Evolutionary conservation across 1,140 invertebrate genomes (phyloP).

Genomic region (Latrodectus geometricus): DNA sequence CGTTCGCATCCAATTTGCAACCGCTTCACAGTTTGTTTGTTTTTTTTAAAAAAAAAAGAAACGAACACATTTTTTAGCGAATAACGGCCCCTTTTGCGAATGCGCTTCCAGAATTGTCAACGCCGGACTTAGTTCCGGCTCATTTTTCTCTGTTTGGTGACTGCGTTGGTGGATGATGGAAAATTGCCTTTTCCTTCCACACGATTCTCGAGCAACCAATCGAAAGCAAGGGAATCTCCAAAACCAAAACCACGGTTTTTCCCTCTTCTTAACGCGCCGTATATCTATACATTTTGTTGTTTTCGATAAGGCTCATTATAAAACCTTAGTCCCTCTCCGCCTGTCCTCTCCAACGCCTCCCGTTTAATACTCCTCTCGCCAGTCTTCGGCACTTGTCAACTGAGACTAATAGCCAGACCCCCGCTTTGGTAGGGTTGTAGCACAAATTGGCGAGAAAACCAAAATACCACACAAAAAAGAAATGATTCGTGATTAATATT

Average conservation of each 20-base stretch:
- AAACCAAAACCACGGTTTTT: neutral
- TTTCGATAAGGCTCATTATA: conserved; percentile 60
- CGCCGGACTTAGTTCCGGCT: conserved; percentile 45
- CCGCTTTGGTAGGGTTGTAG: conserved; percentile 10
- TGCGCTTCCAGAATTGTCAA: conserved; percentile 26
- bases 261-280: neutral
- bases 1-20: neutral
- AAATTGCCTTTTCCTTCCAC: conserved; percentile 23
- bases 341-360: neutral
- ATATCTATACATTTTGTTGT: conserved; percentile 51
- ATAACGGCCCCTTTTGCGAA: neutral
- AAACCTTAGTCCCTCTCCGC: conserved; percentile 30
- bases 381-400: conserved; percentile 29
- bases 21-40: neutral
- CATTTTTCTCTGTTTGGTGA: conserved; percentile 47
- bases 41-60: too few species aligned
- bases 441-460: neutral
- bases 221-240: neutral
- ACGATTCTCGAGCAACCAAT: conserved; percentile 24
- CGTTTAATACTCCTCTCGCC: conserved; percentile 10
- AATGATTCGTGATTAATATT: neutral
- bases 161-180: conserved; percentile 13
- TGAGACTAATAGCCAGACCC: conserved; percentile 53
- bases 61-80: neutral
- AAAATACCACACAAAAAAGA: neutral